phyloP scores from a whole-genome alignment of 2,888 invertebrate genomes.

The Dynastes maya region DNA sequence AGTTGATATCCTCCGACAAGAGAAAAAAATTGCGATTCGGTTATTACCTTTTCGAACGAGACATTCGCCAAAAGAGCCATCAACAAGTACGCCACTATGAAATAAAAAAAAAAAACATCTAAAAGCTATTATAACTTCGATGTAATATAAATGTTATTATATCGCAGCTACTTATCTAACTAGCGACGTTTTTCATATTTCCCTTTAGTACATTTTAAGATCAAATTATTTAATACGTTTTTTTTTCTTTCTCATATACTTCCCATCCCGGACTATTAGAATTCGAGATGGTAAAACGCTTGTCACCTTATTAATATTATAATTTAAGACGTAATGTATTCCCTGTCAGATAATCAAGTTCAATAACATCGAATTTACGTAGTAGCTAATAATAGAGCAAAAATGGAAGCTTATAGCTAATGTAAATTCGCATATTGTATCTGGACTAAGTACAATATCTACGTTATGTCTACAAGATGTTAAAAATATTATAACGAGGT shows the following conservation, averaged over 20 bases:
- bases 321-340: slow-evolving; percentile 35
- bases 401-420: slow-evolving; percentile 11
- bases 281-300: slow-evolving; percentile 38
- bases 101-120: slow-evolving; percentile 2
- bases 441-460: not conserved
- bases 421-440: slow-evolving; percentile 2
- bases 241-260: not conserved
- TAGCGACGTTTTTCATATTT: slow-evolving; percentile 32
- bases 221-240: slow-evolving; percentile 41
- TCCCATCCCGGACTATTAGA: not conserved
- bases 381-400: slow-evolving; percentile 33
- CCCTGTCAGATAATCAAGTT: slow-evolving; percentile 32
- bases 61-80: slow-evolving; percentile 23
- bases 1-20: not conserved
- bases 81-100: not conserved
- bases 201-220: not conserved
- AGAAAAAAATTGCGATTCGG: slow-evolving; percentile 29
- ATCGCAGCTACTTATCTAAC: slow-evolving; percentile 25
- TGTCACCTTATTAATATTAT: slow-evolving; percentile 46
- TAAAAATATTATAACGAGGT: slow-evolving; percentile 11
- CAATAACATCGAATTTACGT: slow-evolving; percentile 35
- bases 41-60: slow-evolving; percentile 33
- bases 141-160: slow-evolving; percentile 42
- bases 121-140: slow-evolving; percentile 39
- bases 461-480: slow-evolving; percentile 13